These are phyloP conservation scores for Mastigias papua DNA, from an alignment of 30 jellyfish, hydroid and myxozoan genomes.

Conservation along the genomic window DNA sequence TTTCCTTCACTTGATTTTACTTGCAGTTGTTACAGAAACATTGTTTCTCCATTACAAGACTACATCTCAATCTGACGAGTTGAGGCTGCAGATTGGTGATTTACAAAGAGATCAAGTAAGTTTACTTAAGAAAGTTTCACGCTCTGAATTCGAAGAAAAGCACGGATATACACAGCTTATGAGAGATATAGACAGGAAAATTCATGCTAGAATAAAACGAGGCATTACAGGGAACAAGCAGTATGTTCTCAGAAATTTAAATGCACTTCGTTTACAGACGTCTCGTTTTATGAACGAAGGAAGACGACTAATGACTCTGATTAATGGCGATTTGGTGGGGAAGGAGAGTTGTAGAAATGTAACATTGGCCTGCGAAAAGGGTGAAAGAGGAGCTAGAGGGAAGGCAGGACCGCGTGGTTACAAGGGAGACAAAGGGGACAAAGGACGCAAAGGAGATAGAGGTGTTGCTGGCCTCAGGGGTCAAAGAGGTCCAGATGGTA, in stretches of 20 bases:
- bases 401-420: slow-evolving; percentile 37
- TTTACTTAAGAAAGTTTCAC: too few relatives aligned
- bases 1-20: background rate
- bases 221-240: background rate
- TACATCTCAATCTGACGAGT: background rate
- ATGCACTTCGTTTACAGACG: background rate
- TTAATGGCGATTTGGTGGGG: background rate
- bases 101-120: background rate
- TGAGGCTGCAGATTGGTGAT: background rate
- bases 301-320: background rate
- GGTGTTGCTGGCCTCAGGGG: slow-evolving; percentile 7
- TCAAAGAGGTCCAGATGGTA: slow-evolving; percentile 5
- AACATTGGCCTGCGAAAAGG: too few relatives aligned
- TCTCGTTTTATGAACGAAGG: too few relatives aligned
- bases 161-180: background rate
- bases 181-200: background rate
- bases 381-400: too few relatives aligned
- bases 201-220: background rate
- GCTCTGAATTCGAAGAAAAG: background rate
- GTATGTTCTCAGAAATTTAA: background rate
- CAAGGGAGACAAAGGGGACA: slow-evolving; percentile 7
- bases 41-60: slow-evolving; percentile 8
- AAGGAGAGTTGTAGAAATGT: background rate
- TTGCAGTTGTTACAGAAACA: background rate
- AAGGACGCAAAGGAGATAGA: too few relatives aligned